Evolutionary conservation across 2,888 invertebrate species (phyloP).

Genomic region (Drosophila niveifrons): DNA sequence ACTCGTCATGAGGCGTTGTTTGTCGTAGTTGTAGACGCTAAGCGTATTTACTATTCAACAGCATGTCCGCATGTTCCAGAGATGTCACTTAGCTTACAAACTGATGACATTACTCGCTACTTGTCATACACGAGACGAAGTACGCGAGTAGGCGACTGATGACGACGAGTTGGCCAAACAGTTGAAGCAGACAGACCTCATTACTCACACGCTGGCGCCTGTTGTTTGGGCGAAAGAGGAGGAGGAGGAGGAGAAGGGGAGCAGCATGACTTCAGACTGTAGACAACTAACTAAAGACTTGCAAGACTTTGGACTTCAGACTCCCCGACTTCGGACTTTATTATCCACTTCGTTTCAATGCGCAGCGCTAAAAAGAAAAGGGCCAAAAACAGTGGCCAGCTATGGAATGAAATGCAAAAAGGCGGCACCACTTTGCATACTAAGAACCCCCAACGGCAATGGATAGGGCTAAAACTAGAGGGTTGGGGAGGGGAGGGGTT

Average conservation of each 20-base stretch:
- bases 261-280: constrained; percentile 3
- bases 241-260: too few species aligned
- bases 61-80: constrained; percentile 8
- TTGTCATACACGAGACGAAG: constrained; percentile 25
- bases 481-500: not conserved
- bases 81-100: constrained; percentile 11
- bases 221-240: constrained; percentile 31
- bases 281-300: not conserved
- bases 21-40: not conserved
- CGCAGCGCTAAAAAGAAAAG: constrained; percentile 43
- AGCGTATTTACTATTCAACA: constrained; percentile 13
- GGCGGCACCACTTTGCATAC: constrained; percentile 78
- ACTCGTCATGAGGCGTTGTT: not conserved
- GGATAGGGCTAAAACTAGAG: constrained; percentile 13
- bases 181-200: constrained; percentile 41
- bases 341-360: constrained; percentile 66
- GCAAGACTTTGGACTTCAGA: not conserved
- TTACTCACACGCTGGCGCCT: constrained; percentile 61
- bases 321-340: constrained; percentile 41
- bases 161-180: constrained; percentile 16
- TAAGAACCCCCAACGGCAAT: constrained; percentile 48
- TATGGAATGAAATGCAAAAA: constrained; percentile 44
- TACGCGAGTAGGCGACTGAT: constrained; percentile 24
- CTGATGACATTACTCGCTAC: constrained; percentile 35
- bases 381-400: constrained; percentile 44